Conservation (phyloP, 2,113 vertebrate genomes). For the Hydropotes inermis region DNA sequence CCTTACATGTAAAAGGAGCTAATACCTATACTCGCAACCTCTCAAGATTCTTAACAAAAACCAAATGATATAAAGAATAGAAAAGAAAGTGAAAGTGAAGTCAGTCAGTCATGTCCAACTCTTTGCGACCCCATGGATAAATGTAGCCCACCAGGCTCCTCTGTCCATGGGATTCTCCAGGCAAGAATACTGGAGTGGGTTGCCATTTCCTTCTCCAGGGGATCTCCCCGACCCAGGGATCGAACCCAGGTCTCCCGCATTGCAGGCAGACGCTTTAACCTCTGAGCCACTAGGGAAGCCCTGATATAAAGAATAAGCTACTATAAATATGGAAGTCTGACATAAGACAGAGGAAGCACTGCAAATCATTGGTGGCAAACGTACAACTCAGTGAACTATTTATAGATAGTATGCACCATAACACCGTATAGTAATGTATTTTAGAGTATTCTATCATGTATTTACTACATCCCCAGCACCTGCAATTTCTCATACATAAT, state of each 20-base stretch:
- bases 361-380: not conserved
- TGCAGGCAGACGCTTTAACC: too few species aligned
- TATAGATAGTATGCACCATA: not conserved
- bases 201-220: not conserved
- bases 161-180: not conserved
- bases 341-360: not conserved
- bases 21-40: not conserved
- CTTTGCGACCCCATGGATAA: not conserved
- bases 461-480: not conserved
- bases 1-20: not conserved
- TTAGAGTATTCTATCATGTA: not conserved
- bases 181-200: not conserved
- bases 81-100: not conserved
- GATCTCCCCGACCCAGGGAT: too few species aligned
- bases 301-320: not conserved
- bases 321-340: not conserved
- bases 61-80: not conserved
- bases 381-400: not conserved
- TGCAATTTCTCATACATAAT: not conserved
- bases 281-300: too few species aligned
- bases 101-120: rapidly evolving
- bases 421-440: not conserved
- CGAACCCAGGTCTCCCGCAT: too few species aligned
- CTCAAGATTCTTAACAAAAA: not conserved
- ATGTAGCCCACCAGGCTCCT: not conserved